Base-by-base conservation (phyloP, 2,888 invertebrate genomes). In the Mechanitis mazaeus region DNA sequence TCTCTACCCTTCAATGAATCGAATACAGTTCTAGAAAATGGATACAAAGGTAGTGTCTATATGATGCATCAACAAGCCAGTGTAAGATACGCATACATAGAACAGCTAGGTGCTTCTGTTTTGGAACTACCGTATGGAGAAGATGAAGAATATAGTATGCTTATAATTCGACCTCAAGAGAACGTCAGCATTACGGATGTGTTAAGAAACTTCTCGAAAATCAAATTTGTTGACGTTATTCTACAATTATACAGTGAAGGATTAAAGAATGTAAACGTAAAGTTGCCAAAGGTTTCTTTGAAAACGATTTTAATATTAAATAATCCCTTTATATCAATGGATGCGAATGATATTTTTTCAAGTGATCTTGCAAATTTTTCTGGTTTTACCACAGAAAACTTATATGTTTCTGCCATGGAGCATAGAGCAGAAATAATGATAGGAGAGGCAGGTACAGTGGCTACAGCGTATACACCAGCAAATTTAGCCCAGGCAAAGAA, bases 11-110 rank as follows among this genome's bases (percentile, higher is more conserved):
- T 50, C 50, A 11, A 50, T 31, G 50, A 50, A 28, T 31, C 9
- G 3, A 31, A 50, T 31, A 50, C 50, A 0, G 50, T 50, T 50
- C 31, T 50, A 6, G 50, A 50, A 31, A 31, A 50, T n/a, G 50
- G 50, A 3, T 3, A 50, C n/a, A 50, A 31, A 31, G 50, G 50
- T 31, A 50, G 31, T 7, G 50, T 50, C 9, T 50, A 50, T 11
- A 50, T 50, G 50, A 50, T 50, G 50, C 50, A 50, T 50, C 50
- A 50, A 50, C 31, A 31, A 31, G 50, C 50, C 31, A 7, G 9
- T 3, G 50, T 50, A 5, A 50, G 50, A 31, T 50, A 28, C 31
- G 50, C 50, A 31, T 28, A 50, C 9, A 50, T 50, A 31, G 50
- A 50, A 50, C 50, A 11, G 31, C 11, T 50, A 31, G 50, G 50